Evolutionary conservation across 2,888 invertebrate species (phyloP), one percentile per base, ranked within the genome.

Genomic region (Leptopilina drosophilae): DNA sequence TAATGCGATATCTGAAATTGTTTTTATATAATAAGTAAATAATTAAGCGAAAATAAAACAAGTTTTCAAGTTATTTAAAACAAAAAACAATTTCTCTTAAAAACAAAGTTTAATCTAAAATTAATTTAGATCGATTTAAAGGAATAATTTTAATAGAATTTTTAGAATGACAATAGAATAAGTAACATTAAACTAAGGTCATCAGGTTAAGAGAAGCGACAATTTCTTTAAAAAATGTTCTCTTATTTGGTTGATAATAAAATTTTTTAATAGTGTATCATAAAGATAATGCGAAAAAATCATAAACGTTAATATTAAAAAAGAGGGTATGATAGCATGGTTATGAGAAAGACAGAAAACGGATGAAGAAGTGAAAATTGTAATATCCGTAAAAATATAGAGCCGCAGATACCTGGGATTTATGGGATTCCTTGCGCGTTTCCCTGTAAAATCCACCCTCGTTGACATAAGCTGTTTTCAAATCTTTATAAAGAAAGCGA

Each of bases 391-490:
- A n/a, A 73, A 56, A 73, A 56, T 33, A 73, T 14, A 73, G 56
- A 73, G 33, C 33, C 53, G 33, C 14, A 56, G 69, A 73, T 33
- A 73, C 14, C 33, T 56, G 53, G 33, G 69, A 73, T 73, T 73
- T 40, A 73, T 73, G 69, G 69, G 56, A 73, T 73, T 73, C 33
- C 33, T 73, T 73, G 49, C 49, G 49, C 49, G 49, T 49, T 33
- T 56, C 33, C 14, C 53, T 73, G 1, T 33, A 1, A 40, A 56
- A 73, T 73, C 33, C 56, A 73, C 56, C 33, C 56, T 73, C 73
- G 73, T 73, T n/a, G 73, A 59, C 56, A 73, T 73, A 73, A 56
- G 73, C 56, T 73, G 56, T 73, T 56, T 73, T 73, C 33, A 73
- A 73, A 56, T 73, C 56, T 73, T 73, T 56, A 73, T 9, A 59